These are phyloP conservation scores for Pheosia tremula DNA, from an alignment of 2,888 invertebrate genomes.

Conservation along the genomic window DNA sequence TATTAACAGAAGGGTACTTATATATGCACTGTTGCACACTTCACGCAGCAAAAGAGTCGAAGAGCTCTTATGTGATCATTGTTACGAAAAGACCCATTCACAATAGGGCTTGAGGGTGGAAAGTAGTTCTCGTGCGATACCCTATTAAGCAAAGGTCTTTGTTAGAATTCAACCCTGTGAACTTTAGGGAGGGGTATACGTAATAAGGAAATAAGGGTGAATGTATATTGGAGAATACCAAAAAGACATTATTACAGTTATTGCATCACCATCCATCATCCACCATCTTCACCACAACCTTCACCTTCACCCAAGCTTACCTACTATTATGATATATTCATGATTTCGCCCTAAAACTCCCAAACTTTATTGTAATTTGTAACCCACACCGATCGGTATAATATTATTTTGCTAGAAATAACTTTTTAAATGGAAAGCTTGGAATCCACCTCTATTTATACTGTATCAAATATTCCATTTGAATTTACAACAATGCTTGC, in stretches of 20 bases:
- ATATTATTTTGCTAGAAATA: no score
- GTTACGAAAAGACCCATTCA: conserved; percentile 50
- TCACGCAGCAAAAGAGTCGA: conserved; percentile 37
- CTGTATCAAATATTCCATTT: no score
- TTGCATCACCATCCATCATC: no score
- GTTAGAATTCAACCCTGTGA: conserved; percentile 20
- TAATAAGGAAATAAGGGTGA: background rate
- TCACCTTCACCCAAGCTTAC: no score
- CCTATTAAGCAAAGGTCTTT: conserved; percentile 22
- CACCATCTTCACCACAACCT: no score
- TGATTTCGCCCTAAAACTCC: no score
- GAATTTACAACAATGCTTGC: background rate
- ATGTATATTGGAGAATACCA: background rate
- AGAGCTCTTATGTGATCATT: conserved; percentile 49
- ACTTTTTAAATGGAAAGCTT: no score
- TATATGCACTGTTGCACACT: conserved; percentile 39
- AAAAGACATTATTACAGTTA: no score
- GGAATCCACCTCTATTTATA: no score
- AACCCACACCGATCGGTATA: no score
- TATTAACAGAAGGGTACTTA: conserved; percentile 39
- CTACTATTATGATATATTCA: no score
- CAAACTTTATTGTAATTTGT: no score
- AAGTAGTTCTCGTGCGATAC: conserved; percentile 20
- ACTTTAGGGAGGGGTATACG: conserved; percentile 2
- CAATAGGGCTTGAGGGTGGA: conserved; percentile 38